Evolutionary conservation across 2,888 invertebrate species (phyloP).

Genomic region (Volucella inflata): DNA sequence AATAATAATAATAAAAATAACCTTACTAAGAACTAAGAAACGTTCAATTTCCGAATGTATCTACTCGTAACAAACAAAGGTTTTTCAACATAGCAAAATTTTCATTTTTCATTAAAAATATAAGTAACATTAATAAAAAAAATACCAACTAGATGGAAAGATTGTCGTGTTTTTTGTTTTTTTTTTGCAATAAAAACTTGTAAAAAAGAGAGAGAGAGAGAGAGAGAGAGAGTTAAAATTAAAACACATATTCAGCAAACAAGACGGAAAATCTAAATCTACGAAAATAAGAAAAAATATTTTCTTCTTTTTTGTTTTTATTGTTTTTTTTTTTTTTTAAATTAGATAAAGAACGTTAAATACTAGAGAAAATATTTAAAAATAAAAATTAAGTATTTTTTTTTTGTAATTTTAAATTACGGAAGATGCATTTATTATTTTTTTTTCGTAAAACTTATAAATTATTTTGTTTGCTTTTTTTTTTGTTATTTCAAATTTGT

Average conservation of each 20-base stretch:
- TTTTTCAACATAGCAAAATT: conserved; percentile 65
- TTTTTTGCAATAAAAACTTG: conserved; percentile 59
- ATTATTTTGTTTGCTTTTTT: not conserved
- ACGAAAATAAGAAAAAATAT: conserved; percentile 18
- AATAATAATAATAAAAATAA: conserved; percentile 11
- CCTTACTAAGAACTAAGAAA: conserved; percentile 41
- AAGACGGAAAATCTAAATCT: conserved; percentile 38
- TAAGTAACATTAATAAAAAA: conserved; percentile 59
- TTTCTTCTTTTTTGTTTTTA: conserved; percentile 41
- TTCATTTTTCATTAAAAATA: conserved; percentile 41
- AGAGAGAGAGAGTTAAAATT: not conserved
- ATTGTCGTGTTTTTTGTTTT: conserved; percentile 30
- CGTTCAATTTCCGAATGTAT: conserved; percentile 67
- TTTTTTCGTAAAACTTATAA: conserved; percentile 31
- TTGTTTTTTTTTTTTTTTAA: conserved; percentile 56
- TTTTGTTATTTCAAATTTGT: conserved; percentile 22
- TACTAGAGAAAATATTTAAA: conserved; percentile 43
- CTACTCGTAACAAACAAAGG: conserved; percentile 48
- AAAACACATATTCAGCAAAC: conserved; percentile 42
- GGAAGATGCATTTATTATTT: conserved; percentile 67
- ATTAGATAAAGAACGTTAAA: conserved; percentile 54
- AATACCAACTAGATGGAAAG: conserved; percentile 52
- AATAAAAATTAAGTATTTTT: conserved; percentile 33
- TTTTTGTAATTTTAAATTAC: conserved; percentile 75
- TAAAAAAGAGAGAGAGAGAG: conserved; percentile 37